Evolutionary conservation across 2,888 invertebrate species (phyloP), one percentile per base, ranked within the genome.

Genomic region (Cetonia aurata): DNA sequence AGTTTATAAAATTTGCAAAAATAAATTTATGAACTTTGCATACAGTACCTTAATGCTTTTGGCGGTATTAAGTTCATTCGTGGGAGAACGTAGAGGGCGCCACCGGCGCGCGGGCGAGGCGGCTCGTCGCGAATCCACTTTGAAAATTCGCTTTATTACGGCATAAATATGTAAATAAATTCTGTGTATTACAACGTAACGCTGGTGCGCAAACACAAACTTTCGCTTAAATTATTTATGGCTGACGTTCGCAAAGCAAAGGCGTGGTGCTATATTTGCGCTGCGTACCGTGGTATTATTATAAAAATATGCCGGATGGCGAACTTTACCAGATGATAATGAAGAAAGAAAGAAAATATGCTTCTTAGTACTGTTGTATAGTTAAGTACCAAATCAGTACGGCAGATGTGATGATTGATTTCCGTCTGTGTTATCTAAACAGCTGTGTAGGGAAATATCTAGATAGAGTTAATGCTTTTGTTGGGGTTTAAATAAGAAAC

Each of bases 111-210:
- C 9, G 19, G 57, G 42, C 42, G 19, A n/a, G 19, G 37, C 19
- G 37, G 52, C 37, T 57, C 57, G 62, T 50, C 41, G 62, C 50
- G 62, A 69, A 69, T 69, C 60, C 42, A 60, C 69, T 69, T 69
- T 60, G 60, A 69, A 60, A 69, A 60, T 69, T 69, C 60, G 52
- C 60, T 69, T 69, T 69, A 69, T 69, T 69, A 69, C 52, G 44
- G 69, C 53, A 69, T 60, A 59, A 59, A 60, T 60, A 69, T 60
- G 60, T 69, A 69, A 60, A 69, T 69, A 69, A 69, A 69, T 69
- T 59, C 60, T 69, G 50, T 44, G 48, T 60, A 37, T 37, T 37
- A 69, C 56, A 50, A 53, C 66, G 48, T 25, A 25, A 25, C 66
- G 50, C 42, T 52, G 52, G 31, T 53, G 48, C 67, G 68, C 56